A percentile compares a stretch with the other conserved stretches of the same genome.
These are phyloP conservation scores for Tetanocera ferruginea DNA, from an alignment of 2,888 invertebrate genomes.

Conservation along the genomic window DNA sequence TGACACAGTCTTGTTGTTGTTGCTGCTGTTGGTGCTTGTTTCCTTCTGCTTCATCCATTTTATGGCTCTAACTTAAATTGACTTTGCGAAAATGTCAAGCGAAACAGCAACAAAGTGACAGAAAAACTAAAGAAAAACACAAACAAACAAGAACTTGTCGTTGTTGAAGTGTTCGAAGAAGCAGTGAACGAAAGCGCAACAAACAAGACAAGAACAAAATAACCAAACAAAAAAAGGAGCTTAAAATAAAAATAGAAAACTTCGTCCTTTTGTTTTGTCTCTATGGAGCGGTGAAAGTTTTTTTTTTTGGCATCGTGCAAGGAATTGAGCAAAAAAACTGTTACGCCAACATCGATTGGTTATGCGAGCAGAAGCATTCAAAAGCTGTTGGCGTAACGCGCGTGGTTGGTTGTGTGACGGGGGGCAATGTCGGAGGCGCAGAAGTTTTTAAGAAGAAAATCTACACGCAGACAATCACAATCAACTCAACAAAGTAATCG, in stretches of 20 bases:
- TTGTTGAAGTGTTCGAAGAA: conserved; percentile 56
- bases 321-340: neutral
- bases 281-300: neutral
- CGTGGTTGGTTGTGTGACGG: neutral
- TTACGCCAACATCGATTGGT: neutral
- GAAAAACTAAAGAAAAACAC: conserved; percentile 26
- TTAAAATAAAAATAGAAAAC: no score
- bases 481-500: conserved; percentile 43
- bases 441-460: neutral
- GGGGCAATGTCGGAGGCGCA: neutral
- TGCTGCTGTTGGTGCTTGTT: neutral
- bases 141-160: conserved; percentile 37
- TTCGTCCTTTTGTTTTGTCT: neutral
- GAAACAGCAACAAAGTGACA: conserved; percentile 34
- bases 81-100: conserved; percentile 51
- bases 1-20: conserved; percentile 3
- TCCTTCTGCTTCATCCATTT: conserved; percentile 16
- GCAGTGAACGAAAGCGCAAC: conserved; percentile 12
- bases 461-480: conserved; percentile 16
- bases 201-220: neutral
- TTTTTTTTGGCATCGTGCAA: conserved; percentile 6
- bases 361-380: no score
- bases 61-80: conserved; percentile 51
- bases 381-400: neutral
- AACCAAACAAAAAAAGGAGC: no score